These are phyloP conservation scores for Andrena praecox DNA, from an alignment of 2,888 invertebrate genomes.

Conservation along the genomic window DNA sequence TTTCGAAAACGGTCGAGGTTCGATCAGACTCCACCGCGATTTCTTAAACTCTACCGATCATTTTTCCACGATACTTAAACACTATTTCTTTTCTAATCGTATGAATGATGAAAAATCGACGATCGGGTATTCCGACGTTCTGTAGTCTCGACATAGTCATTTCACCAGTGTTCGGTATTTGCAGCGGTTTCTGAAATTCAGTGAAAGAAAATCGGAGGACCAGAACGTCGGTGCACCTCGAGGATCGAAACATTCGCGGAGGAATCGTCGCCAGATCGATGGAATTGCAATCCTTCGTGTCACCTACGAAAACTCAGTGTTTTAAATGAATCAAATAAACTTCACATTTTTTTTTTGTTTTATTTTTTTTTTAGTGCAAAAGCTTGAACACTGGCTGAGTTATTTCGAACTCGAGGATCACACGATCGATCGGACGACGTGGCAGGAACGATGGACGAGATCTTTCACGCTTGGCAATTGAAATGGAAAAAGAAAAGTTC, in stretches of 20 bases:
- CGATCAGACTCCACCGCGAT: neutral
- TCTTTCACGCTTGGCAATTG: constrained; percentile 82
- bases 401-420: neutral
- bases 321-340: too few relatives aligned
- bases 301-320: too few relatives aligned
- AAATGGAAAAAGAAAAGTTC: constrained; percentile 80
- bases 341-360: too few relatives aligned
- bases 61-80: neutral
- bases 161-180: too few relatives aligned
- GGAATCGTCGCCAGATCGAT: constrained; percentile 4
- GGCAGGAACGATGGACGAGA: constrained; percentile 62
- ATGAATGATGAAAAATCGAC: neutral
- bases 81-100: neutral
- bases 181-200: too few relatives aligned
- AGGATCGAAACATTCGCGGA: constrained; percentile 8
- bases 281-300: too few relatives aligned
- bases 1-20: too few relatives aligned
- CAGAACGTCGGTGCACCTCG: neutral
- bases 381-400: too few relatives aligned
- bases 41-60: neutral
- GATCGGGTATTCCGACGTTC: neutral
- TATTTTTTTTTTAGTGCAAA: too few relatives aligned
- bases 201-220: neutral
- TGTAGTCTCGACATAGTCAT: too few relatives aligned
- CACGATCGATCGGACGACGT: constrained; percentile 21